A percentile compares a stretch with the other conserved stretches of the same genome.
Conservation (phyloP, 2,113 vertebrate genomes). For the Pelvicachromis taeniatus region DNA sequence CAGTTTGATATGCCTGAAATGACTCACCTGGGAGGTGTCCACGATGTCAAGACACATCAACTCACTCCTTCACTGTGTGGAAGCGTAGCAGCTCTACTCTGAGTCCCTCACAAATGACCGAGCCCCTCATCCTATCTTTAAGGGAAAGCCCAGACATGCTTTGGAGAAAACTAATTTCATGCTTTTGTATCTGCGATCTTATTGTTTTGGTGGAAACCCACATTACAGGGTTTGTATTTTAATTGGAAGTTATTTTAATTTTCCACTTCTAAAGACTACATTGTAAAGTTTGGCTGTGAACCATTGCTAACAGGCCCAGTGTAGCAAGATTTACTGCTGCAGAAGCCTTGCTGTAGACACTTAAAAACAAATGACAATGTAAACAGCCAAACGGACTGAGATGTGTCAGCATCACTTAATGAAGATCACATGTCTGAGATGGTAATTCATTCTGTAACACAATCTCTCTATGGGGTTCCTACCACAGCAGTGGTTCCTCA, state of each 20-base stretch:
- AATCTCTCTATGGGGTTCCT: background rate
- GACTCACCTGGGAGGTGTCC: background rate
- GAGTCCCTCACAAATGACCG: background rate
- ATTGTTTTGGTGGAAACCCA: background rate
- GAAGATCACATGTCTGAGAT: background rate
- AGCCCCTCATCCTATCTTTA: background rate
- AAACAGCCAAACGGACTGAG: background rate
- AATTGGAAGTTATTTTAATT: background rate
- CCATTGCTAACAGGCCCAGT: background rate
- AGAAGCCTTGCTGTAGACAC: background rate
- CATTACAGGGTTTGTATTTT: background rate
- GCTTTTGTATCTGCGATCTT: background rate
- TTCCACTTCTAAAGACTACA: background rate
- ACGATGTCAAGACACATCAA: background rate
- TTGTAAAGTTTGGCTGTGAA: background rate
- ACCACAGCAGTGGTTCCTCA: background rate
- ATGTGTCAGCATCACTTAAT: background rate
- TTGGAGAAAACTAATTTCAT: background rate
- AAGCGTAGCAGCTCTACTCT: background rate
- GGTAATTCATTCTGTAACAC: background rate
- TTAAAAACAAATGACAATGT: background rate
- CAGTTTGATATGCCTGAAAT: background rate
- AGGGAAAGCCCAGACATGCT: background rate
- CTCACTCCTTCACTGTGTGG: background rate
- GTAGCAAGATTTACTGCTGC: background rate